These are phyloP conservation scores for Oscheius sp. DNA, from an alignment of 2,888 invertebrate genomes.

Conservation along the genomic window DNA sequence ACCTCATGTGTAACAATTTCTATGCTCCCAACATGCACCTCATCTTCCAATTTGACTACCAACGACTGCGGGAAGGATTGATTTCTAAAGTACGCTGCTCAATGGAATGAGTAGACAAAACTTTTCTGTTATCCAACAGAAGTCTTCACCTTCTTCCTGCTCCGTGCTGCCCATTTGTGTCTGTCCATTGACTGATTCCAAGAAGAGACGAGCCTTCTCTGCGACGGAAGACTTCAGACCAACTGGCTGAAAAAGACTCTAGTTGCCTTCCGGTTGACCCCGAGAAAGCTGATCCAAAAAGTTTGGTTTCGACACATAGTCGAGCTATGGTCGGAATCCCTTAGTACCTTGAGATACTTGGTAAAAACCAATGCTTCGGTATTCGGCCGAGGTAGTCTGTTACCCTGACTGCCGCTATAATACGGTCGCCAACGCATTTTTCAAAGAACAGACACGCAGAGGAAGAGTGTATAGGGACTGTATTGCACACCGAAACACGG, in stretches of 20 bases:
- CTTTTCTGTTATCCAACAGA: conserved; percentile 35
- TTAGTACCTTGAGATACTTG: too few species aligned
- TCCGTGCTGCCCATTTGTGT: conserved; percentile 27
- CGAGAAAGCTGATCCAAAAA: too few species aligned
- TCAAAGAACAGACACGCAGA: not conserved
- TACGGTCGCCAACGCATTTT: too few species aligned
- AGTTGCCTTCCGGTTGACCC: too few species aligned
- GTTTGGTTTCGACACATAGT: too few species aligned
- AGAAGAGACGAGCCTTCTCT: conserved; percentile 54
- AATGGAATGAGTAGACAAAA: not conserved
- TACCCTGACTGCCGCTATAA: too few species aligned
- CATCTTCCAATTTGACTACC: conserved; percentile 44
- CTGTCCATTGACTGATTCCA: conserved; percentile 51
- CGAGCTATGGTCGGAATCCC: too few species aligned
- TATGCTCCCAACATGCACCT: conserved; percentile 44
- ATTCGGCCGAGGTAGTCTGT: too few species aligned
- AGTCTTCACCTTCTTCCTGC: conserved; percentile 13
- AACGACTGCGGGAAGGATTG: conserved; percentile 49
- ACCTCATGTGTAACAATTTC: conserved; percentile 41
- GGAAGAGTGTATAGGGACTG: not conserved
- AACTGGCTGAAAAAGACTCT: conserved; percentile 34
- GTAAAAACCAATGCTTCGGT: too few species aligned
- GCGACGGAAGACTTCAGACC: conserved; percentile 45
- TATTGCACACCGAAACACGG: not conserved
- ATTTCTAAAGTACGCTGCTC: conserved; percentile 30